Evolutionary conservation across 2,797 vertebrate genomes (phyloP).

Genomic region (Antennarius maculatus): DNA sequence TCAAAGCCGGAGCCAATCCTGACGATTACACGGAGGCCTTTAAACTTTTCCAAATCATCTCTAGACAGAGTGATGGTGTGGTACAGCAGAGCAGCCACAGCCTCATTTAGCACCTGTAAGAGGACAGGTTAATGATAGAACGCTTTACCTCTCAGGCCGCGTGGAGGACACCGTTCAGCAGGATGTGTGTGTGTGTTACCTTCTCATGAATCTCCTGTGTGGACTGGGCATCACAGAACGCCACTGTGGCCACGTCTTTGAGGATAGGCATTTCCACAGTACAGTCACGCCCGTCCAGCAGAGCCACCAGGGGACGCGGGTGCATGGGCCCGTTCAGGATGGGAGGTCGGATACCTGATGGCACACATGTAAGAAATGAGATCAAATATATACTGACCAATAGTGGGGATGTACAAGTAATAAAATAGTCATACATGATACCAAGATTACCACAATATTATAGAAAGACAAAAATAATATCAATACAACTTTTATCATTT

Average conservation of each 20-base stretch:
- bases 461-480: no score
- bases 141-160: not conserved
- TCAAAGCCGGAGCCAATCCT: conserved; percentile 91
- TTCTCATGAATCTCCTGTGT: conserved; percentile 94
- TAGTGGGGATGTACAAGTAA: not conserved
- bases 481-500: no score
- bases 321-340: conserved; percentile 91
- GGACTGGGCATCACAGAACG: conserved; percentile 91
- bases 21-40: conserved; percentile 90
- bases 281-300: conserved; percentile 88
- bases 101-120: conserved; percentile 88
- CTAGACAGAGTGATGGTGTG: conserved; percentile 91
- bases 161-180: not conserved
- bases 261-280: conserved; percentile 91
- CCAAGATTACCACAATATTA: no score
- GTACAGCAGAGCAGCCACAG: conserved; percentile 90
- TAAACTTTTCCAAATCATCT: conserved; percentile 92
- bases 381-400: not conserved
- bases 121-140: not conserved
- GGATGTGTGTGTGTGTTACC: conserved; percentile 60
- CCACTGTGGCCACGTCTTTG: conserved; percentile 91
- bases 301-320: conserved; percentile 85
- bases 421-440: no score
- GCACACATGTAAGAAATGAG: not conserved
- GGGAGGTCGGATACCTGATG: conserved; percentile 88